A percentile compares a stretch with the other conserved stretches of the same genome.
Conservation (phyloP, 2,797 vertebrate genomes). For the Anisognathus igniventris region DNA sequence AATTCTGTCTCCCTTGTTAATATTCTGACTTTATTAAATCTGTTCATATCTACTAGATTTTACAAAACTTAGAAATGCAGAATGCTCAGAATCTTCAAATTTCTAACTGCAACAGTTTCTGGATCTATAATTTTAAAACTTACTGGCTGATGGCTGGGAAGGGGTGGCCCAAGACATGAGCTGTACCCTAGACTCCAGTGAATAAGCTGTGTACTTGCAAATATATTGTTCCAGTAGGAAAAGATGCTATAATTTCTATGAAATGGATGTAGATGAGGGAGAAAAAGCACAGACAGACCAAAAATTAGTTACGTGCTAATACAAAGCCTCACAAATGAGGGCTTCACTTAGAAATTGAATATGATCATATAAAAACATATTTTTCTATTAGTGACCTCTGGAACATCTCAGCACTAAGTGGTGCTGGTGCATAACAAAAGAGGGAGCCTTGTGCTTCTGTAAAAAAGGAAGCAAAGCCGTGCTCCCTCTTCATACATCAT, state of each 20-base stretch:
- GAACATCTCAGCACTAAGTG: slow-evolving; percentile 33
- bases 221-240: not conserved
- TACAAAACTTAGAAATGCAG: not conserved
- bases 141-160: not conserved
- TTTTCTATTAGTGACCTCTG: not conserved
- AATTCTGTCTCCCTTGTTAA: not conserved
- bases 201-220: not conserved
- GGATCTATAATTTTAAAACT: not conserved
- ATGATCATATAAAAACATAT: not conserved
- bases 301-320: not conserved
- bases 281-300: not conserved
- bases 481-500: not conserved
- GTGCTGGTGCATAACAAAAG: slow-evolving; percentile 33
- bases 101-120: not conserved
- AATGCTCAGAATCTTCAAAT: not conserved
- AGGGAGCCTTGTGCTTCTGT: not conserved
- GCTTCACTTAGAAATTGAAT: not conserved
- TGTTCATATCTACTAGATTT: not conserved
- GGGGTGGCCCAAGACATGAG: not conserved
- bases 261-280: not conserved
- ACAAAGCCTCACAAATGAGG: not conserved
- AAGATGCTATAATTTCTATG: not conserved
- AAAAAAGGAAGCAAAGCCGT: not conserved
- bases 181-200: not conserved
- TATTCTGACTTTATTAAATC: not conserved